These are phyloP conservation scores for Myotis davidii DNA, from an alignment of 2,113 vertebrate species.

Conservation along the genomic window DNA sequence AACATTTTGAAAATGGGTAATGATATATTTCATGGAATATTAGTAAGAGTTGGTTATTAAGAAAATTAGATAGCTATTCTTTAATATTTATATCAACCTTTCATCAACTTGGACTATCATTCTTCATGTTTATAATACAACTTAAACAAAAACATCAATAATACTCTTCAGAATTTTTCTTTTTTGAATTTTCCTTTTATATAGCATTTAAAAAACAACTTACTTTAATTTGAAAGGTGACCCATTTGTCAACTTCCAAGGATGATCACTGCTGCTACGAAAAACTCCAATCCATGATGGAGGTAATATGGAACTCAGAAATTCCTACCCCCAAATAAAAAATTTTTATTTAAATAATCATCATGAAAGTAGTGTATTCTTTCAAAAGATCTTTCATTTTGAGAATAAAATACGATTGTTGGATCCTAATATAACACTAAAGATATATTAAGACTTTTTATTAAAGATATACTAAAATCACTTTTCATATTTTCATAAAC, in stretches of 20 bases:
- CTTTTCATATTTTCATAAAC: background rate
- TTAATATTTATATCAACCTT: background rate
- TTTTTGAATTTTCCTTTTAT: background rate
- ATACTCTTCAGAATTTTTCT: background rate
- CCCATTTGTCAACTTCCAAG: background rate
- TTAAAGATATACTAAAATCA: background rate
- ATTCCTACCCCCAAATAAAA: background rate
- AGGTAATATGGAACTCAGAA: accelerated
- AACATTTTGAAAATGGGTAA: background rate
- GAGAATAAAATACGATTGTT: background rate
- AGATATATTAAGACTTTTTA: background rate
- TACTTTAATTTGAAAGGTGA: background rate
- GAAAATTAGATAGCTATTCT: background rate
- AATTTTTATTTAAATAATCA: background rate
- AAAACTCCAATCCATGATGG: background rate
- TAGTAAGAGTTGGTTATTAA: background rate
- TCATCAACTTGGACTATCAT: background rate
- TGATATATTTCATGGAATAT: background rate
- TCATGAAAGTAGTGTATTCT: background rate
- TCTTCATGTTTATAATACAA: background rate
- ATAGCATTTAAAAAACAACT: background rate
- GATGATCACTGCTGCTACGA: accelerated
- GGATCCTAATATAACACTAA: background rate
- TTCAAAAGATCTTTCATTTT: background rate
- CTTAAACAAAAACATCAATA: background rate